Evolutionary conservation across 2,797 vertebrate species (phyloP), one percentile per base, ranked within the genome.

Genomic region (Darevskia nairensis): DNA sequence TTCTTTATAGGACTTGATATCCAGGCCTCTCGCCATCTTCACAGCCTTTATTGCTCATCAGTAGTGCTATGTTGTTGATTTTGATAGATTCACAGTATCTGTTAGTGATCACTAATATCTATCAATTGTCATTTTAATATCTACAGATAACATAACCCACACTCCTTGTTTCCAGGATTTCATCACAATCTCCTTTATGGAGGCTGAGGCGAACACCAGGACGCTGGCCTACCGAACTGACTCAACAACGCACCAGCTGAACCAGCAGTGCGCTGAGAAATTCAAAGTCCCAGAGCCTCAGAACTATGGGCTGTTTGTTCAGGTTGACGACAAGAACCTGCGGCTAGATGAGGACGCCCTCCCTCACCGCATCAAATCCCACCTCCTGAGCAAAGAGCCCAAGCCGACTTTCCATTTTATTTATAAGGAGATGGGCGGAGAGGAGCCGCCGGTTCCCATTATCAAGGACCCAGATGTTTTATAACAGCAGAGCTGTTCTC

Each of bases 361-460:
- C 86, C 98, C 98, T 5, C 97, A 99, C 85, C 94, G 90, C 32
- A 96, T 99, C 88, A 99, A 99, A 96, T 97, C 96, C 84, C 96
- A 94, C 35, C 95, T 98, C 86, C 97, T 98, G 83, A 98, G 97
- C 11, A 97, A 94, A 0, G 97, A 98, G 91, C 97, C 94, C 39
- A 97, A 96, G 86, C 97, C 97, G 90, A 97, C 97, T 89, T 99
- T 98, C 95, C 96, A 97, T 95, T 99, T 99, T 32, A 96, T 99
- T 94, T 99, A 98, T 95, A 98, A 98, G 93, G 97, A 96, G 11
- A 90, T 95, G 89, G 95, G 94, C 27, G 86, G 88, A 0, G 87
- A 94, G 80, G 91, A 59, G 32, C 87, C 91, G 83, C 84, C 85
- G 1, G 87, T 94, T 89, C 89, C 94, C 8, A 90, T 94, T 68